Evolutionary conservation across 2,113 vertebrate species (phyloP).

Genomic region (Phyllostomus discolor): DNA sequence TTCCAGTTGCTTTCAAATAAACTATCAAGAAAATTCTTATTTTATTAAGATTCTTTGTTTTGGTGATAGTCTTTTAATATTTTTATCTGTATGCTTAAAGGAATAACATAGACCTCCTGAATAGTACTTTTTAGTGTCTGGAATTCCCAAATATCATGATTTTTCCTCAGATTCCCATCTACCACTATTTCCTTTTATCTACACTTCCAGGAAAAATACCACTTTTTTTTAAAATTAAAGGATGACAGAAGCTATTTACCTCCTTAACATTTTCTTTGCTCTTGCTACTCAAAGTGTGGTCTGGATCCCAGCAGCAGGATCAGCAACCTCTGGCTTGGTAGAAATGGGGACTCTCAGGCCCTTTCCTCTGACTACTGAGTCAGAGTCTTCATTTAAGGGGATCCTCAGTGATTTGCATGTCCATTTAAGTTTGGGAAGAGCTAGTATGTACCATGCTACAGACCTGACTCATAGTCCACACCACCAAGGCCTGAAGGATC

Average conservation of each 20-base stretch:
- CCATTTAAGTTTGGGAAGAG: background rate
- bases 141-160: background rate
- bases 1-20: background rate
- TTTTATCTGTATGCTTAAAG: background rate
- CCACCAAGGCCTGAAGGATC: background rate
- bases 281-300: background rate
- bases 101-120: background rate
- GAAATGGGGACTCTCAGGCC: background rate
- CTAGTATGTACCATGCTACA: background rate
- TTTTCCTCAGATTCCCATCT: background rate
- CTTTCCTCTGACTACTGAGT: background rate
- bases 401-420: background rate
- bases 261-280: background rate
- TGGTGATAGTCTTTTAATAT: background rate
- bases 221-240: background rate
- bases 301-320: background rate
- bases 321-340: background rate
- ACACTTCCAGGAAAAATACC: background rate
- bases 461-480: background rate
- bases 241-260: background rate
- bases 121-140: background rate
- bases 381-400: background rate
- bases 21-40: background rate
- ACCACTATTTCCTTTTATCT: background rate
- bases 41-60: constrained; percentile 8